phyloP scores from a whole-genome alignment of 2,888 invertebrate species.

The Liposcelis brunnea region DNA sequence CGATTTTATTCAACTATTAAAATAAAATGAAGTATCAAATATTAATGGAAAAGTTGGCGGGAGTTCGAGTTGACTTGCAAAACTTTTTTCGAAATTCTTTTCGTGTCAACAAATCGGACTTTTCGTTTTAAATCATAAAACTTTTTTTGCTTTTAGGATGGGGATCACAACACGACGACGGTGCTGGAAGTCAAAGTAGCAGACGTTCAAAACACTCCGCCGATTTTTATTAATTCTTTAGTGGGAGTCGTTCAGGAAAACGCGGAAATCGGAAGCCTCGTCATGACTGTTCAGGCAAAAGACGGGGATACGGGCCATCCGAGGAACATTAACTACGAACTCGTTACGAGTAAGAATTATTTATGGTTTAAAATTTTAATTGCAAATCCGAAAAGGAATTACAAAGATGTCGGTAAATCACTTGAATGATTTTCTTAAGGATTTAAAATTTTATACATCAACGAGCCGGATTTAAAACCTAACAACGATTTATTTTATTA shows the following conservation, averaged over 20 bases:
- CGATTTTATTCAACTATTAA: too few species aligned
- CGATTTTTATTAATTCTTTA: constrained; percentile 63
- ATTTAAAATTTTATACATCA: constrained; percentile 2
- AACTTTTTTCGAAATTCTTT: too few species aligned
- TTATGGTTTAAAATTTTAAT: constrained; percentile 2
- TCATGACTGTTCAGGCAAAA: constrained; percentile 59
- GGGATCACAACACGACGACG: constrained; percentile 51
- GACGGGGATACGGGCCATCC: constrained; percentile 76
- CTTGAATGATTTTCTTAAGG: constrained; percentile 7
- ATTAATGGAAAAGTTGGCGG: too few species aligned
- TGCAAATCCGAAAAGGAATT: background rate
- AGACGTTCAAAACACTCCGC: constrained; percentile 77
- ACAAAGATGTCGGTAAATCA: background rate
- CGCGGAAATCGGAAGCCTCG: constrained; percentile 63
- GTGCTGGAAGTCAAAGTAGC: constrained; percentile 60
- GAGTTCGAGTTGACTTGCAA: too few species aligned
- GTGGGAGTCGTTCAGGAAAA: constrained; percentile 66
- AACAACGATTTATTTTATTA: too few species aligned
- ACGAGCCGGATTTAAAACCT: too few species aligned
- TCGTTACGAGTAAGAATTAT: constrained; percentile 52
- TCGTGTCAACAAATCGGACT: too few species aligned
- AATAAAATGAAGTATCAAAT: too few species aligned
- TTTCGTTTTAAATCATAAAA: too few species aligned
- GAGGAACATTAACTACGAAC: constrained; percentile 55
- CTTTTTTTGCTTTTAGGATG: constrained; percentile 42